These are phyloP conservation scores for Xestia sexstrigata DNA, from an alignment of 2,888 invertebrate genomes.

Conservation along the genomic window DNA sequence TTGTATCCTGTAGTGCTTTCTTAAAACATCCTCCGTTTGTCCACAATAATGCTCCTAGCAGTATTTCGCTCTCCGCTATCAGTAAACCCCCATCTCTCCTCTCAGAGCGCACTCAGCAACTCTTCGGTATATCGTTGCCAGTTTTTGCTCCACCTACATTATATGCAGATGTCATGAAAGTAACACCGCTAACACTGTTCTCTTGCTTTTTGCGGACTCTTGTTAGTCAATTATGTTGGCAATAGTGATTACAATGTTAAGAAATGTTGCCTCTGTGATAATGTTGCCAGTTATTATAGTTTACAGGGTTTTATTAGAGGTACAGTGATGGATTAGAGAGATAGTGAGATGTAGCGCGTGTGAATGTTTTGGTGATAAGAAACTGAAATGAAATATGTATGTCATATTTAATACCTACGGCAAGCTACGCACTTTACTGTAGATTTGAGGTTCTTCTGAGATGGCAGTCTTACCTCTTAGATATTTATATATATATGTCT, in stretches of 20 bases:
- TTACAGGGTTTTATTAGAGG: constrained; percentile 26
- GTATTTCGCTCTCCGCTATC: constrained; percentile 4
- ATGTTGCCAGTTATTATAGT: constrained; percentile 40
- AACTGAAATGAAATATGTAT: neutral
- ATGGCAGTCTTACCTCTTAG: neutral
- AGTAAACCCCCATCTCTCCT: constrained; percentile 32
- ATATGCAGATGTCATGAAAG: constrained; percentile 83
- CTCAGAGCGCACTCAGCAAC: constrained; percentile 54
- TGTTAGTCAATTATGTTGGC: constrained; percentile 69
- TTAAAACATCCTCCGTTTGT: neutral
- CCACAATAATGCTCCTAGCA: neutral
- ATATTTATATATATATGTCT: neutral
- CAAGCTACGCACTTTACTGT: neutral
- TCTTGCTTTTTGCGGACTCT: constrained; percentile 71
- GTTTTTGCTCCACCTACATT: constrained; percentile 75
- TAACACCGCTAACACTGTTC: constrained; percentile 76
- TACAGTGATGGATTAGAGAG: constrained; percentile 34
- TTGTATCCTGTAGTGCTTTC: constrained; percentile 67
- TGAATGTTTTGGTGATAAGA: neutral
- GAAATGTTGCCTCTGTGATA: constrained; percentile 50
- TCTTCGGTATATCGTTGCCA: constrained; percentile 45
- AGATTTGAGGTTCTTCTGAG: neutral
- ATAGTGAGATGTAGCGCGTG: neutral
- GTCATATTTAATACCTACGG: neutral
- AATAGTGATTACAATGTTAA: constrained; percentile 59